Base-by-base conservation (phyloP, 2,888 invertebrate species). In the Drosophila paranaensis region DNA sequence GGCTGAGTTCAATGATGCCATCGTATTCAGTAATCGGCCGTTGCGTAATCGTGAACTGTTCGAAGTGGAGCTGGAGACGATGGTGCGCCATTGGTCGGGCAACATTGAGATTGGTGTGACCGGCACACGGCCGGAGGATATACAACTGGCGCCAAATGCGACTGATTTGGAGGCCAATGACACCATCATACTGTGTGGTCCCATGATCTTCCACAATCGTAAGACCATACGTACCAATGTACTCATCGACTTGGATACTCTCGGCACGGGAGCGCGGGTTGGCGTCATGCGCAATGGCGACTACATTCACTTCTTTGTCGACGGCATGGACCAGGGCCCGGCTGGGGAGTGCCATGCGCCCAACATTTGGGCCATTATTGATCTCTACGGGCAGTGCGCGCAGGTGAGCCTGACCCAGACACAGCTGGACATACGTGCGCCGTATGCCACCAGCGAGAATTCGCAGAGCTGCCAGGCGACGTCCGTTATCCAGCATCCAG, bases 1-100 rank as follows among this genome's bases (percentile, higher is more conserved):
- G 75, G 97, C 97, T 0, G 98, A 98, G 94, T 98, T 98, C 93
- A 98, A 98, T 91, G 97, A 98, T 91, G 98, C 98, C 0, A 97
- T 98, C 74, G 96, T 98, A 3, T 97, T 98, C 91, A 97, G 97
- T 68, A 97, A 96, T 91, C 94, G 98, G 60, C 97, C 98, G 0
- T 93, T 98, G 54, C 94, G 96, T 25, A 97, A 98, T 88, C 97
- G 97, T 53, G 98, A 98, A 92, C 95, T 98, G 93, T 98, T 98
- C 92, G 98, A 98, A 92, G 95, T 98, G 30, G 94, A 96, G 54
- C 95, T 98, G 54, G 98, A 98, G 91, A 96, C 96, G 88, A 96
- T 98, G 95, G 97, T 98, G 16, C 97, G 97, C 81, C 95, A 97
- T 74, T 98, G 98, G 98, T 97, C 97, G 13, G 98, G 98, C 6